Base-by-base conservation (phyloP, 2,797 vertebrate genomes). In the Myiothlypis coronata region DNA sequence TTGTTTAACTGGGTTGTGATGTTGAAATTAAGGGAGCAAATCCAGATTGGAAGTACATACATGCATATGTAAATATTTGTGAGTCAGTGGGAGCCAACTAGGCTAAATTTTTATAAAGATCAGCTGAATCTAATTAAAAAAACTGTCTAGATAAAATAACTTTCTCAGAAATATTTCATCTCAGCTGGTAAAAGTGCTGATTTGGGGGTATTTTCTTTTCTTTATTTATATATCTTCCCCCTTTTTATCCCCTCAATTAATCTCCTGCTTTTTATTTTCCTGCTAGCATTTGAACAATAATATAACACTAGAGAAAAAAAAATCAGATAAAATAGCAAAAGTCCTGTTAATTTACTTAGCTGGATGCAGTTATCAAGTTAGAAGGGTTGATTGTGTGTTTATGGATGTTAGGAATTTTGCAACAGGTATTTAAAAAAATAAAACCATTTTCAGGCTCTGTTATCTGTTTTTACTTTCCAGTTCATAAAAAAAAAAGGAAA, bases 401-500 rank as follows among this genome's bases (percentile, higher is more conserved):
- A 70, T 55, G 80, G 49, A 67, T 55, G 27, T 92, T 87, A 89
- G 27, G n/a, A 77, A 67, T 67, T 92, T 94, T 30, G 52, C 44
- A 92, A 74, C 12, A 43, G 56, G 41, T 89, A 70, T 89, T 95
- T 90, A 83, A 83, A 92, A 90, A 88, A 77, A 44, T 85, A 94
- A 89, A 95, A 83, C n/a, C 20, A 74, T 89, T 83, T 95, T 90
- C 83, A 89, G 76, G 69, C 41, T 94, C 78, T 85, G 71, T 65
- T 83, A 56, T 90, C 83, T 70, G 23, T 49, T 94, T 93, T 95
- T 83, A 89, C 72, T 87, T 96, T 93, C 94, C 89, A 96, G 91
- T 87, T 96, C 87, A 92, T 57, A 90, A 83, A 90, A 85, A 93
- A 80, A 57, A 60, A 67, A 64, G 55, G 84, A 79, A 92, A 12